phyloP scores from a whole-genome alignment of 2,797 vertebrate genomes.

The Halcyon badia region DNA sequence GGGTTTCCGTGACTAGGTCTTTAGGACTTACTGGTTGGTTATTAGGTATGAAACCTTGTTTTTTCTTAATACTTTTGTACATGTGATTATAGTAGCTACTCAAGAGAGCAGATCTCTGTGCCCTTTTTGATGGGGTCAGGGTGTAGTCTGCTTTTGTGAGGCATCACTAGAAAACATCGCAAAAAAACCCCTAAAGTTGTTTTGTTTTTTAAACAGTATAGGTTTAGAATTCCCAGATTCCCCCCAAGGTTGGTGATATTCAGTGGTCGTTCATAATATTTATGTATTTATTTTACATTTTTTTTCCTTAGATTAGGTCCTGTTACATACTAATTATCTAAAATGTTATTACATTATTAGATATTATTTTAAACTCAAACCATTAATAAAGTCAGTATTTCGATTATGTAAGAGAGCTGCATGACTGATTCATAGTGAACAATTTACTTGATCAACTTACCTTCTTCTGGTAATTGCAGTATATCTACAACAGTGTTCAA shows the following conservation, averaged over 20 bases:
- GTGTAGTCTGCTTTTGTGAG: background rate
- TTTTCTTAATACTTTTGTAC: background rate
- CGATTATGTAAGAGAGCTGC: conserved; percentile 35
- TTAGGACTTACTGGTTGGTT: background rate
- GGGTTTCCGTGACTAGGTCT: background rate
- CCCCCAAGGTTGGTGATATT: background rate
- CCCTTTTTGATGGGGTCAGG: background rate
- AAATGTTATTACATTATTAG: conserved; percentile 47
- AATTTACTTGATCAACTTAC: background rate
- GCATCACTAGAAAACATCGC: background rate
- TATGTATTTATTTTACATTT: background rate
- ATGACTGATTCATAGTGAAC: background rate
- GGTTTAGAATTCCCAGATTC: background rate
- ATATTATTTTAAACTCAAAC: conserved; percentile 64
- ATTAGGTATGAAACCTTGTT: background rate
- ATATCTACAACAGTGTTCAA: background rate
- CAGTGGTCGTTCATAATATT: background rate
- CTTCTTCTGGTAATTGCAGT: background rate
- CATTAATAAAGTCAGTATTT: conserved; percentile 59
- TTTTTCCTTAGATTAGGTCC: conserved; percentile 51
- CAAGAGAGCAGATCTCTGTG: background rate
- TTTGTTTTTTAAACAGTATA: background rate
- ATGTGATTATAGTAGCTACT: background rate
- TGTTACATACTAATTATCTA: conserved; percentile 57
- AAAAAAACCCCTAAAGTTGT: too few relatives aligned